Evolutionary conservation across 2,888 invertebrate species (phyloP), one percentile per base, ranked within the genome.

Genomic region (Chouioia cunea): DNA sequence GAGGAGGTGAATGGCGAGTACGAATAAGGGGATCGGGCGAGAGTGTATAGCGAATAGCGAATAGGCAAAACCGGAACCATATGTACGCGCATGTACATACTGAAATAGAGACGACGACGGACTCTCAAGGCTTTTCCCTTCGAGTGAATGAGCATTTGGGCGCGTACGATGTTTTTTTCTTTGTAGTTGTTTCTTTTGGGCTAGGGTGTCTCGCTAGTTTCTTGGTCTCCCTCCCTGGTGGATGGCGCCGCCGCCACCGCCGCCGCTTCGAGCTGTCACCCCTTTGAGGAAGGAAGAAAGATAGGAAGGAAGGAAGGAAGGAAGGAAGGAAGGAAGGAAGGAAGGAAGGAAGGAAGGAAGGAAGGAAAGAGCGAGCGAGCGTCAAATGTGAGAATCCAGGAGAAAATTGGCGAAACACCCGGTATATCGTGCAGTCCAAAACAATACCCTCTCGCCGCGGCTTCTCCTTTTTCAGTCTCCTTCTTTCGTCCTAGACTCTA

Each of bases 101-200:
- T 78, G 82, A 80, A 80, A 80, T 79, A 79, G 82, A 81, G 79
- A 78, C 77, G 77, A 77, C 76, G 78, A 15, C 62, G 77, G 27
- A 75, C 73, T 76, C 75, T 71, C 77, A 74, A 76, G 75, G 76
- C 76, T 77, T 75, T 75, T 76, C 74, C 75, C 75, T 75, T 71
- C 75, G n/a, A n/a, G n/a, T n/a, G n/a, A n/a, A n/a, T n/a, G n/a
- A n/a, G n/a, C n/a, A n/a, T n/a, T n/a, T n/a, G n/a, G n/a, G n/a
- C n/a, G n/a, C n/a, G n/a, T n/a, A n/a, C n/a, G n/a, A n/a, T 75
- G 74, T 70, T 56, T 67, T 67, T 75, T 72, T 75, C 75, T 71
- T 69, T 71, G 71, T 59, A 71, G 56, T 74, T 68, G 70, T 75
- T 71, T 66, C 68, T 70, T 27, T 43, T 47, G n/a, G n/a, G n/a